A percentile compares a stretch with the other conserved stretches of the same genome.
Evolutionary conservation across 2,113 vertebrate species (phyloP).

Genomic region (Pelobates fuscus): DNA sequence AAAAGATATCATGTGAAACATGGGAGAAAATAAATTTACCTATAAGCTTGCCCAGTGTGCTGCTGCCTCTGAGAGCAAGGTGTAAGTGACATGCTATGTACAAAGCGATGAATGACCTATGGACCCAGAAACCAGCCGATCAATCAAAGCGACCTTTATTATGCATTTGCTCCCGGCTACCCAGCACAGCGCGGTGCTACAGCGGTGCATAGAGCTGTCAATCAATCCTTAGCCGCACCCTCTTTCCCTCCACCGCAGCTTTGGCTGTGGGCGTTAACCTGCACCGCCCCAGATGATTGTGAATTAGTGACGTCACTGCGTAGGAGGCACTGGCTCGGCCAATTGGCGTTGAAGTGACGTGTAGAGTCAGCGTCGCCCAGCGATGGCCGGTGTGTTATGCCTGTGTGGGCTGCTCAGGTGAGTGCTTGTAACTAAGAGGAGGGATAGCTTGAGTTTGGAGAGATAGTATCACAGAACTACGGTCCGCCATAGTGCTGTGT

Average conservation of each 20-base stretch:
- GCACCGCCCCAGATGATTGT: not conserved
- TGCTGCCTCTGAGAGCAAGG: not conserved
- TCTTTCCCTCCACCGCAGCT: not conserved
- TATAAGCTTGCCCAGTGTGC: no score
- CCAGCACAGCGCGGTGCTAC: no score
- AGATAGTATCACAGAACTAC: not conserved
- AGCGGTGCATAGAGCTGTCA: not conserved
- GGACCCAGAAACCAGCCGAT: conserved; percentile 18
- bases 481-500: no score
- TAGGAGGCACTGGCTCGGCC: not conserved
- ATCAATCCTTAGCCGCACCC: no score
- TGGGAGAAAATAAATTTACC: no score
- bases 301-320: not conserved
- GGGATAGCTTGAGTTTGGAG: no score
- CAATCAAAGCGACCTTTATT: conserved; percentile 1
- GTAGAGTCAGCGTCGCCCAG: not conserved
- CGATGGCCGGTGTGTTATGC: conserved; percentile 46
- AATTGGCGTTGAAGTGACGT: conserved; percentile 15
- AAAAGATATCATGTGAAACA: no score
- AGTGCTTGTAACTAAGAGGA: not conserved
- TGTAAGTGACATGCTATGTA: not conserved
- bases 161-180: not conserved
- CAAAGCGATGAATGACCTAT: conserved; percentile 3
- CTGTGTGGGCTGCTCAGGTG: conserved; percentile 56
- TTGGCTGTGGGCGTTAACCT: no score